phyloP scores from a whole-genome alignment of 1,140 invertebrate genomes.

The Meloidogyne floridensis region DNA sequence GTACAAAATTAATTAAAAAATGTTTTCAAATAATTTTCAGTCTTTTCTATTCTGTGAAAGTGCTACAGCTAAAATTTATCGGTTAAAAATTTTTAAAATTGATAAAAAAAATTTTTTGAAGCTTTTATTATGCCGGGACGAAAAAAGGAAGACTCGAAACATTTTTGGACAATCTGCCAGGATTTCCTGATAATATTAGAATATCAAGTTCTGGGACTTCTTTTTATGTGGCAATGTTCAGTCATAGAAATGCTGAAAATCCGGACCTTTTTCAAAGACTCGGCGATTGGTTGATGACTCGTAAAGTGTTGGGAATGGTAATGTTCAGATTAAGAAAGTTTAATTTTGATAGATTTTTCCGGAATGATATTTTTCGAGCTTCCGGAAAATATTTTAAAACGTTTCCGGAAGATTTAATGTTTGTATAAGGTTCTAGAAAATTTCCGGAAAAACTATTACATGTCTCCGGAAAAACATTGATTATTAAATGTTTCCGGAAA shows the following conservation, averaged over 20 bases:
- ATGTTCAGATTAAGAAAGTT: conserved; percentile 19
- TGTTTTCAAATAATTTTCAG: conserved; percentile 2
- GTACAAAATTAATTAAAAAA: neutral
- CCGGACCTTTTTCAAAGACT: conserved; percentile 55
- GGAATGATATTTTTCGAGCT: neutral
- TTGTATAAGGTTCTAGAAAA: neutral
- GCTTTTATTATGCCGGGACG: conserved; percentile 53
- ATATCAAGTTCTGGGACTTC: conserved; percentile 58
- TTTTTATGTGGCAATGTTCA: conserved; percentile 50
- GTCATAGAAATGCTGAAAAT: conserved; percentile 8
- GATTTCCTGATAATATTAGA: conserved; percentile 67
- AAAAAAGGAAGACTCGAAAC: conserved; percentile 58
- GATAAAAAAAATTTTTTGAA: neutral
- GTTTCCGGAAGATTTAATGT: too few relatives aligned
- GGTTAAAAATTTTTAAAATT: neutral
- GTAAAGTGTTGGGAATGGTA: conserved; percentile 45
- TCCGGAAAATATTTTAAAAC: neutral
- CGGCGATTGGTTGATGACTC: conserved; percentile 27
- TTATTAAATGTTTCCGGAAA: neutral
- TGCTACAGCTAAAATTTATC: conserved; percentile 20
- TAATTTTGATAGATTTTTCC: neutral
- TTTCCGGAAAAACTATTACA: neutral
- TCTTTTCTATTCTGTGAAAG: conserved; percentile 37
- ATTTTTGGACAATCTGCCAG: conserved; percentile 66
- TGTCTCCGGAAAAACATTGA: neutral